A percentile compares a stretch with the other conserved stretches of the same genome.
Evolutionary conservation across 2,113 vertebrate genomes (phyloP).

Genomic region (Erpornis zantholeuca): DNA sequence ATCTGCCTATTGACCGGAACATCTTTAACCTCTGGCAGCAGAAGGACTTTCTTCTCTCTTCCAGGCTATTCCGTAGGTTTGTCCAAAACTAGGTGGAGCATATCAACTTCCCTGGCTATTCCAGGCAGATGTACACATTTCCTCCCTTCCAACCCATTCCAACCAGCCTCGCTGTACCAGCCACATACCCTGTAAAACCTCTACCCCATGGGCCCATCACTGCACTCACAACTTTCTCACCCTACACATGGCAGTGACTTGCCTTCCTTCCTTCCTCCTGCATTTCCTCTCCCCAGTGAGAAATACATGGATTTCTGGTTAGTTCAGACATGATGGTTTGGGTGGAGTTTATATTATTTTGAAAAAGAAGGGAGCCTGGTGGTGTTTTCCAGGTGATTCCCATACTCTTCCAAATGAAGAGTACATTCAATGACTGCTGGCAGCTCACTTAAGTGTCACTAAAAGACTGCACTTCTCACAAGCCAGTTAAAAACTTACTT

Average conservation of each 20-base stretch:
- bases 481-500: neutral
- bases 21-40: neutral
- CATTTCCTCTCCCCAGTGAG: neutral
- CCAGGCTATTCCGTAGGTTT: neutral
- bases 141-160: neutral
- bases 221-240: neutral
- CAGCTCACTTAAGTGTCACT: neutral
- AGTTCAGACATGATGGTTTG: neutral
- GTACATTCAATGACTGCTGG: neutral
- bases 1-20: neutral
- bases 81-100: neutral
- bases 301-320: neutral
- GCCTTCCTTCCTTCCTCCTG: neutral
- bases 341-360: neutral
- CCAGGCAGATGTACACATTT: neutral
- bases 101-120: neutral
- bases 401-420: too few relatives aligned
- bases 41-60: neutral
- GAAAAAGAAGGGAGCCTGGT: neutral
- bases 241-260: rapidly evolving
- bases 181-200: neutral
- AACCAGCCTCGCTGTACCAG: neutral
- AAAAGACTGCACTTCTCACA: neutral
- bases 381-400: neutral
- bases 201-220: rapidly evolving